Evolutionary conservation across 2,888 invertebrate genomes (phyloP).

Genomic region (Smittia sp.): DNA sequence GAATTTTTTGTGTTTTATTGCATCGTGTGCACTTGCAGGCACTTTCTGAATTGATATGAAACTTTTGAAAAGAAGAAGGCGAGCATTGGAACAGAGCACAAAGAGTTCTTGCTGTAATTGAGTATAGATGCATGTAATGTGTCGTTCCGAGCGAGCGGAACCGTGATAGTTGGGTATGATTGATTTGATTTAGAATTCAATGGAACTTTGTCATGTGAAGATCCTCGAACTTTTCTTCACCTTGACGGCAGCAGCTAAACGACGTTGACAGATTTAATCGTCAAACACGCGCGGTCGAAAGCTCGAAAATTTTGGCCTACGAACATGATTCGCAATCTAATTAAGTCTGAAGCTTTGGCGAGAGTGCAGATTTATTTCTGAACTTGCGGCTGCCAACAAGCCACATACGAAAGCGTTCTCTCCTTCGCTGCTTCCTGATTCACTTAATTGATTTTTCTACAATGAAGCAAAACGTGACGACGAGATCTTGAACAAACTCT

Average conservation of each 20-base stretch:
- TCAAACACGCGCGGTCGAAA: too few species aligned
- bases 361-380: background rate
- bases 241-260: too few species aligned
- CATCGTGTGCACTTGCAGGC: slow-evolving; percentile 37
- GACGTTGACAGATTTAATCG: too few species aligned
- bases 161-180: slow-evolving; percentile 5
- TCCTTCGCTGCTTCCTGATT: too few species aligned
- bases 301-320: background rate
- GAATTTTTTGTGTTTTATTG: slow-evolving; percentile 26
- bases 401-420: too few species aligned
- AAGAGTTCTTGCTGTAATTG: background rate
- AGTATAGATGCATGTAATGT: slow-evolving; percentile 25
- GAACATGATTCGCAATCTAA: slow-evolving; percentile 12
- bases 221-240: too few species aligned
- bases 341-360: slow-evolving; percentile 2
- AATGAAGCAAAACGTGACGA: too few species aligned
- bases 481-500: too few species aligned
- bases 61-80: background rate
- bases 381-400: background rate
- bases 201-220: background rate
- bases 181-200: background rate
- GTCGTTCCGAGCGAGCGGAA: slow-evolving; percentile 1
- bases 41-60: slow-evolving; percentile 11
- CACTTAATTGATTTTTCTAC: too few species aligned
- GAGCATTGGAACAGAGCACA: background rate